Base-by-base conservation (phyloP, 2,113 vertebrate genomes). In the Chitala chitala region DNA sequence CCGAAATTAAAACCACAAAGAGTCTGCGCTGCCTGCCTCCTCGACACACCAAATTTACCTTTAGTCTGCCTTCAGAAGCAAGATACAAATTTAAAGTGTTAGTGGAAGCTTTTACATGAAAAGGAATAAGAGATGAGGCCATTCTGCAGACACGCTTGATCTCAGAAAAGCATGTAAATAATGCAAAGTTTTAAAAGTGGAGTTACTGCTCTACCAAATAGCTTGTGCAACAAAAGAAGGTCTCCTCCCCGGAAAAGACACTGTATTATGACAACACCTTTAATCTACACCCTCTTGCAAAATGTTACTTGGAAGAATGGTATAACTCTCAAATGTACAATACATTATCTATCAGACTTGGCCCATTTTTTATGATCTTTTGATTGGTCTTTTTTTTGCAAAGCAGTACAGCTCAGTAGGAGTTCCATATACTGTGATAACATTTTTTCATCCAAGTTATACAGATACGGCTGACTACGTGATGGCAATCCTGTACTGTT, bases 131-230 rank as follows among this genome's bases (percentile, higher is more conserved):
- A 55, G 61, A 74, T 66, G 63, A 54, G 50, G 63, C 42, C 46
- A 51, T 66, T 69, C 63, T 12, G 24, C 53, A 75, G 73, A 75
- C 51, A 56, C 26, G 73, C 73, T 55, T 75, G 73, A 74, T 74
- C 73, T 74, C 31, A 15, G 5, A 74, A 46, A 55, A 74, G 63
- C 73, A 51, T 55, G 51, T 74, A 74, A 66, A 74, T 74, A 74
- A 74, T 74, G 61, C 63, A 74, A 66, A 55, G 72, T 59, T 66
- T 74, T 74, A 64, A 74, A 73, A 74, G 73, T 66, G 50, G 63
- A 65, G 61, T 74, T 74, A 74, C 29, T 65, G 59, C 63, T 36
- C 44, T 74, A 61, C 63, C 72, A 74, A 74, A 61, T 73, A 59
- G 44, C 61, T 66, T n/a, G 12, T 24, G 15, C 51, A 66, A 74